Evolutionary conservation across 2,888 invertebrate species (phyloP).

Genomic region (Melanostoma mellinum): DNA sequence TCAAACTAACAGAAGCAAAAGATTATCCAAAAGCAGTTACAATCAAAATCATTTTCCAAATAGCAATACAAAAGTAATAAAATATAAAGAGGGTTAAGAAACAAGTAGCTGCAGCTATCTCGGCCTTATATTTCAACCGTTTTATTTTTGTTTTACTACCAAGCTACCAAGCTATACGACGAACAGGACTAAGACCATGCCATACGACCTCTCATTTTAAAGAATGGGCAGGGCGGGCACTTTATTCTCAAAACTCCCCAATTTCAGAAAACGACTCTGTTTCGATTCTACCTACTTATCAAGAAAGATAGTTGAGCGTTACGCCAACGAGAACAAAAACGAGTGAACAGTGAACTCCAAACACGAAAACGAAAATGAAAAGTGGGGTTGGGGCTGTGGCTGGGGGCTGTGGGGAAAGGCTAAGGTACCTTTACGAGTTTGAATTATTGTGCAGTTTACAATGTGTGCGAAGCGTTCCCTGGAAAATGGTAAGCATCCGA

Average conservation of each 20-base stretch:
- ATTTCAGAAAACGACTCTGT: conserved; percentile 44
- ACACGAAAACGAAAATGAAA: neutral
- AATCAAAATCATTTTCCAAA: conserved; percentile 66
- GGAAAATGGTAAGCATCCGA: conserved; percentile 55
- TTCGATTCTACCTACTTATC: conserved; percentile 46
- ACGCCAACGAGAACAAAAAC: neutral
- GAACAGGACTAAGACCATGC: neutral
- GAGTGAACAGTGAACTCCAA: too few relatives aligned
- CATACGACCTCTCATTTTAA: conserved; percentile 18
- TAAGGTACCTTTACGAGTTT: conserved; percentile 47
- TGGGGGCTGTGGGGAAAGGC: neutral
- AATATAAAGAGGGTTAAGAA: conserved; percentile 38
- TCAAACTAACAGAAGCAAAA: conserved; percentile 17
- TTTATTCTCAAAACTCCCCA: conserved; percentile 39
- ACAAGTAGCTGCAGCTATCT: neutral
- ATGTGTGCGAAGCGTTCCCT: conserved; percentile 56
- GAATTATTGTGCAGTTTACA: conserved; percentile 64
- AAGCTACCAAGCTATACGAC: neutral
- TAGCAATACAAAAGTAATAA: conserved; percentile 66
- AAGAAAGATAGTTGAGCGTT: conserved; percentile 46
- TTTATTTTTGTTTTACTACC: conserved; percentile 54
- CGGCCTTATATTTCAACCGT: conserved; percentile 24
- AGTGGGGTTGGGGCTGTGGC: neutral
- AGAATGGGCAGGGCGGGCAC: conserved; percentile 30
- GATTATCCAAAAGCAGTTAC: conserved; percentile 68